These are phyloP conservation scores for Platysteira castanea DNA, from an alignment of 2,113 vertebrate species.

Conservation along the genomic window DNA sequence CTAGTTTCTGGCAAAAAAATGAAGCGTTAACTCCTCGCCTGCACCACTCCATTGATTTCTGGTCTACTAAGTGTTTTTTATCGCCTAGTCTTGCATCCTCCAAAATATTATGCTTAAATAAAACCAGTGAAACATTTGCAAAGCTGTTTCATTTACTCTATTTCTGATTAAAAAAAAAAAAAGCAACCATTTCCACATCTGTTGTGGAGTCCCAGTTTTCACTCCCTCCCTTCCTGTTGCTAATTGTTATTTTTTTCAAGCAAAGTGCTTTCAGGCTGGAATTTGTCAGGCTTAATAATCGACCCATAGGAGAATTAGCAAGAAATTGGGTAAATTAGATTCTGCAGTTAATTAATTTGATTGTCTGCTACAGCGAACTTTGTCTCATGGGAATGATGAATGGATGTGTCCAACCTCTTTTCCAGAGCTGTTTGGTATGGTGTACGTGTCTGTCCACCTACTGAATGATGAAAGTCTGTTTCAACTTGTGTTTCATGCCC, in stretches of 20 bases:
- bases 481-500: not conserved
- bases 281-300: conserved; percentile 52
- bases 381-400: not conserved
- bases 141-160: not conserved
- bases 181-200: not conserved
- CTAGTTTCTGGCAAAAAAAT: not conserved
- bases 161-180: not conserved
- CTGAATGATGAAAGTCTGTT: not conserved
- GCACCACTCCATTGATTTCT: not conserved
- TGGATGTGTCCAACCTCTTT: not conserved
- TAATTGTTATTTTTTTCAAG: conserved; percentile 48
- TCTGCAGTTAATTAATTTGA: conserved; percentile 58
- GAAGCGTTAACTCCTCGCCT: not conserved
- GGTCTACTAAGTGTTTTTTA: not conserved
- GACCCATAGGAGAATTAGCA: conserved; percentile 21
- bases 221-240: not conserved
- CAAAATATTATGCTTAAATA: conserved; percentile 9
- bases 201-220: not conserved
- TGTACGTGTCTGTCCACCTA: not conserved
- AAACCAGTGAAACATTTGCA: not conserved
- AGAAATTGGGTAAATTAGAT: conserved; percentile 54
- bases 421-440: not conserved
- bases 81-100: not conserved
- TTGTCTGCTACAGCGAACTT: conserved; percentile 35
- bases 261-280: conserved; percentile 13